Evolutionary conservation across 2,888 invertebrate species (phyloP).

Genomic region (Monopis laevigella): DNA sequence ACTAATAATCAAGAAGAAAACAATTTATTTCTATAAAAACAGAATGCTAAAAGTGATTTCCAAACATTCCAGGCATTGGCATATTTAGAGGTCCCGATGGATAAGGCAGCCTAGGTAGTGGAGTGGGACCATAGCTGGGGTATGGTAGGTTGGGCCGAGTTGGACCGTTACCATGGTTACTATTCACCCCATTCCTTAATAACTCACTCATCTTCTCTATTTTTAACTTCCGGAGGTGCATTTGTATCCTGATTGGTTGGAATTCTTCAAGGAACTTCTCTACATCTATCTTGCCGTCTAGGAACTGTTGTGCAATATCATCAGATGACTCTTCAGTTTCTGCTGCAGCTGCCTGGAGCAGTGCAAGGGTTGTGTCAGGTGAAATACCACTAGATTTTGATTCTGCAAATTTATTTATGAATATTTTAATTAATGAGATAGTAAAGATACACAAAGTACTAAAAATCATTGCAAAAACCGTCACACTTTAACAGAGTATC

Average conservation of each 20-base stretch:
- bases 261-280: constrained; percentile 91
- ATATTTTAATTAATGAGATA: neutral
- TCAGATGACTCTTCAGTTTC: constrained; percentile 96
- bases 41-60: constrained; percentile 56
- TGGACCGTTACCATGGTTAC: constrained; percentile 44
- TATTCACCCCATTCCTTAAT: constrained; percentile 48
- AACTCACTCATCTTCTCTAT: constrained; percentile 91
- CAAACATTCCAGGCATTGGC: constrained; percentile 77
- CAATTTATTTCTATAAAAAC: no score
- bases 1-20: no score
- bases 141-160: constrained; percentile 52
- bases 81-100: constrained; percentile 78
- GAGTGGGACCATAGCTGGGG: constrained; percentile 53
- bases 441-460: neutral
- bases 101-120: constrained; percentile 70
- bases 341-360: constrained; percentile 90
- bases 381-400: constrained; percentile 80
- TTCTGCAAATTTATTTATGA: constrained; percentile 56
- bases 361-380: constrained; percentile 85
- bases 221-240: constrained; percentile 88
- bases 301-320: constrained; percentile 80
- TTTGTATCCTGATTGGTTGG: constrained; percentile 71
- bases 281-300: constrained; percentile 74
- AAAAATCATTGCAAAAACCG: no score
- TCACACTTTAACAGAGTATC: no score